Evolutionary conservation across 2,888 invertebrate species (phyloP), one percentile per base, ranked within the genome.

Genomic region (Heteromurus nitidus): DNA sequence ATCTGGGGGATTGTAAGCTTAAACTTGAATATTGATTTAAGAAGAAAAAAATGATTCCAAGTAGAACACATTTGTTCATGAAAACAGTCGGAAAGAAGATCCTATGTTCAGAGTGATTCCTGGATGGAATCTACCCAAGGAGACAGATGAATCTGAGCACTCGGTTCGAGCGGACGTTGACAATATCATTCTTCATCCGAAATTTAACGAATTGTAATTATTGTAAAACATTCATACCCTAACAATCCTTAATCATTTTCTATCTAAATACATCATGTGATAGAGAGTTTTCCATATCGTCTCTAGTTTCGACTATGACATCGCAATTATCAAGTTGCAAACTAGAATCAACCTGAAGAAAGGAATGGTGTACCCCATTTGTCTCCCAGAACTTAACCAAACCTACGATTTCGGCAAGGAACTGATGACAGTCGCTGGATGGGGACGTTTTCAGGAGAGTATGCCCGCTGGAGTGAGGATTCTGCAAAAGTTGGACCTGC

Each of bases 251-350:
- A n/a, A 16, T 47, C 47, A 3, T 5, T 47, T 47, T 47, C 7
- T n/a, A 47, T 3, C 7, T 11, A 47, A 47, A 47, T 3, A 47
- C n/a, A 11, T 47, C n/a, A 16, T 47, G 11, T 47, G 11, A 16
- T 47, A n/a, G n/a, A 16, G 13, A 36, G 5, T 36, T 5, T 9
- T 5, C 47, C 47, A 3, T 11, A 16, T 47, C 13, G 5, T 47
- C n/a, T 13, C 20, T 16, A 70, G 58, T 3, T 60, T 20, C 18
- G 58, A 70, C 16, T 60, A 55, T 7, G 70, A 70, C 44, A 58
- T 79, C 13, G 55, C 72, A 20, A 42, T 79, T 55, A n/a, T 79
- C 0, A 79, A 70, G 42, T 64, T 79, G 30, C 44, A 50, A 18
- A 36, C 18, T 26, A 36, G 42, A 42, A 26, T 79, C 7, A 72